Conservation (phyloP, 2,113 vertebrate species). For the Micronycteris hirsuta region DNA sequence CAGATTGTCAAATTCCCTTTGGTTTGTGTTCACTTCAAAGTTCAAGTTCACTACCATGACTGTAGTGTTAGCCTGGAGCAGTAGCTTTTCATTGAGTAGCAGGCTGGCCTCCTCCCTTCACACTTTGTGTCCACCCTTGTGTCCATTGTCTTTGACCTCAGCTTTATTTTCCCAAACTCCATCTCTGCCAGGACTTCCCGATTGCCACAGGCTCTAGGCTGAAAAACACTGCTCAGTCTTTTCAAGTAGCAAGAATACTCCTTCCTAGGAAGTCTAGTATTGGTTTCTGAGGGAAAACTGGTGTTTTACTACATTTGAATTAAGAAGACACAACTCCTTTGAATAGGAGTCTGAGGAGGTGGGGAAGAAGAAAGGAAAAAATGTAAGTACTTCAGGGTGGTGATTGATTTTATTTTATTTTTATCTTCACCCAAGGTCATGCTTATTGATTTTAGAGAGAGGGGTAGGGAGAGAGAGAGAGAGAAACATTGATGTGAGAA, state of each 20-base stretch:
- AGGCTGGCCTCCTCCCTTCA: too few relatives aligned
- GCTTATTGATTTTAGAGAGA: too few relatives aligned
- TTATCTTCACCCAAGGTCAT: too few relatives aligned
- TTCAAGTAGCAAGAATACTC: not conserved
- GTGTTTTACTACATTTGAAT: not conserved
- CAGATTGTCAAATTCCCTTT: too few relatives aligned
- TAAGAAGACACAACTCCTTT: not conserved
- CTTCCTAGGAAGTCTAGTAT: not conserved
- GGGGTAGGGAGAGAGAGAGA: too few relatives aligned
- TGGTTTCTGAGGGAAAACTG: not conserved
- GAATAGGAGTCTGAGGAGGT: not conserved
- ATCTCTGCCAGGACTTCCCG: slow-evolving; percentile 7
- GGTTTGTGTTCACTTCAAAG: too few relatives aligned
- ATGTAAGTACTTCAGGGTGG: not conserved
- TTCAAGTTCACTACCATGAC: too few relatives aligned
- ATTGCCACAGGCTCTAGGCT: not conserved
- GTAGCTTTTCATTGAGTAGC: too few relatives aligned
- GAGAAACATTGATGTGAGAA: too few relatives aligned
- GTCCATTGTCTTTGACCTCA: not conserved
- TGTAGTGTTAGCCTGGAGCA: too few relatives aligned
- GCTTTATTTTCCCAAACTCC: slow-evolving; percentile 8
- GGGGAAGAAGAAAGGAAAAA: not conserved
- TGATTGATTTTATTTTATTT: not conserved
- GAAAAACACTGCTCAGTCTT: not conserved
- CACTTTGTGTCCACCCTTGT: too few relatives aligned